Evolutionary conservation across 2,888 invertebrate species (phyloP), one percentile per base, ranked within the genome.

Genomic region (Drosophila multiciliata): DNA sequence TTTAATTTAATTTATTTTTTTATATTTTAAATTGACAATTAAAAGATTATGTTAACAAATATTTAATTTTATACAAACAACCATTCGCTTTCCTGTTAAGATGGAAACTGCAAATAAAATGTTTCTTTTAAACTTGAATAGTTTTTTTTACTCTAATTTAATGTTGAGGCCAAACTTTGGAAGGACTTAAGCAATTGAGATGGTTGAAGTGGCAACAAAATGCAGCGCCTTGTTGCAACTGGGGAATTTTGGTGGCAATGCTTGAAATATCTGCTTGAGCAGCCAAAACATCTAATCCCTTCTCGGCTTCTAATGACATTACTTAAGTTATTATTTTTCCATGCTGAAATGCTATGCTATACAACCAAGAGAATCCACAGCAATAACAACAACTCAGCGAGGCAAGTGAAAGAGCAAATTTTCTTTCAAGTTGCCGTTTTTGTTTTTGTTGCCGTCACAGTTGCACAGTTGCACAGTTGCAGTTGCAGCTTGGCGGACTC

Each of bases 271-370:
- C 60, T 67, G 54, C 69, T 63, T 55, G 54, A 52, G 54, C 67
- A 83, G 81, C 74, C 88, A 86, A 90, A 58, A 60, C 69, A 83
- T 87, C 77, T 87, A 87, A 90, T 86, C 87, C 89, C 83, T 87
- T 88, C 79, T 66, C 72, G 75, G 82, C 75, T 66, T 73, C 66
- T 88, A 87, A 87, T 87, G 86, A 87, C 84, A 89, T 87, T 90
- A 87, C 90, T 90, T 90, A 89, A 87, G 82, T 89, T 87, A 90
- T 87, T 87, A 90, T 90, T 90, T 90, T 78, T 75, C 60, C 55
- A 75, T 74, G 73, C 77, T 90, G 87, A 76, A 89, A 87, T 77
- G 76, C 70, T 68, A 83, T 84, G 72, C 87, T 23, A 26, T 66
- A 17, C 62, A 42, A 64, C 57, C 89, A 89, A 89, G 89, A 83